Percentiles rank a stretch among this genome's conserved stretches.
phyloP scores from a whole-genome alignment of 2,888 invertebrate species.

The Oscheius sp. region DNA sequence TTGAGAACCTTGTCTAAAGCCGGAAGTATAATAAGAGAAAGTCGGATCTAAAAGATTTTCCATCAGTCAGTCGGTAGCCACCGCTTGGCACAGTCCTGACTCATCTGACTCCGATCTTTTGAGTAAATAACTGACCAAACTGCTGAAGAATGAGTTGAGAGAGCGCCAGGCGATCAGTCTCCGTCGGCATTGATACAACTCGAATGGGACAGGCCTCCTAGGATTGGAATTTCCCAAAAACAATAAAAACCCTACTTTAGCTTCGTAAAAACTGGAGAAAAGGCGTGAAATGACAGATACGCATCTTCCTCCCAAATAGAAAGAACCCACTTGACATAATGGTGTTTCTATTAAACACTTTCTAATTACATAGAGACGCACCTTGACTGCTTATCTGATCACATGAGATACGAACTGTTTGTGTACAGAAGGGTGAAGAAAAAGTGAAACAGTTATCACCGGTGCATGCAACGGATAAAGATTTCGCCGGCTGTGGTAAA shows the following conservation, averaged over 20 bases:
- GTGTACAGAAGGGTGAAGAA: constrained; percentile 17
- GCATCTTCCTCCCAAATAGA: neutral
- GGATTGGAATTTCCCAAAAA: no score
- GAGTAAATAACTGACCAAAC: constrained; percentile 24
- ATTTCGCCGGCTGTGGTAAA: neutral
- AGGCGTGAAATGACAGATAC: neutral
- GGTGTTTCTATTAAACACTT: constrained; percentile 2
- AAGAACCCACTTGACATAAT: neutral
- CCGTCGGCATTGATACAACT: constrained; percentile 10
- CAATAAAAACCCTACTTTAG: no score
- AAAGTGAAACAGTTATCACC: constrained; percentile 13
- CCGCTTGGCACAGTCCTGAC: constrained; percentile 13
- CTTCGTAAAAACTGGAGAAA: neutral
- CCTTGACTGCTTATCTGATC: neutral
- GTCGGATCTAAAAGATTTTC: constrained; percentile 27
- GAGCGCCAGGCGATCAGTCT: constrained; percentile 17
- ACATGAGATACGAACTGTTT: constrained; percentile 1
- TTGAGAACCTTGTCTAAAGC: constrained; percentile 46
- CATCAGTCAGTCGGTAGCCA: neutral
- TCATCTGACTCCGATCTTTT: constrained; percentile 4
- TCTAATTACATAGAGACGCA: no score
- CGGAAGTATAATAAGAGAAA: constrained; percentile 51
- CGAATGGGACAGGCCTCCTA: constrained; percentile 18
- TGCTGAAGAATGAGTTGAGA: constrained; percentile 6
- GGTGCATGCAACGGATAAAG: constrained; percentile 16